Evolutionary conservation across 2,888 invertebrate species (phyloP), one percentile per base, ranked within the genome.

Genomic region (Matsumyia berberina): DNA sequence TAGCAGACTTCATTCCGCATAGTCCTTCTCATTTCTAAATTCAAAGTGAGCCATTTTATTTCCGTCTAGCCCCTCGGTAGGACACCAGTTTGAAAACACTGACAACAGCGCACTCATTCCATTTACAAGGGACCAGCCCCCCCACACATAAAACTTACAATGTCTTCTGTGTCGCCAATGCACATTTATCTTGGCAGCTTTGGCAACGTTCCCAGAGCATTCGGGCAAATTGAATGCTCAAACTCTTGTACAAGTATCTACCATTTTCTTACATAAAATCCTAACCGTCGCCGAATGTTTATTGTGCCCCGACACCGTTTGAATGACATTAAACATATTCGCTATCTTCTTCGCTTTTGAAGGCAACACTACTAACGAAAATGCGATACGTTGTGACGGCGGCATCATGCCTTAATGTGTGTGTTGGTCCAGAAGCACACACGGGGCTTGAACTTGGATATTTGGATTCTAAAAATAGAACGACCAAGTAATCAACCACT

Each of bases 381-480:
- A 31, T 73, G 51, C 11, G 37, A n/a, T 8, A 17, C 17, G 24
- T 44, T 24, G n/a, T 15, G 12, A 42, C 55, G 55, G 17, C n/a
- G 53, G 19, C 19, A 57, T 29, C 0, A n/a, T n/a, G n/a, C 6
- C 29, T 12, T 49, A 51, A 49, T 57, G 67, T 60, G 60, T 44
- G 35, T 46, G 35, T 62, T 69, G 55, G 62, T 60, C 62, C 62
- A 66, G 49, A 66, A 62, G 39, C 39, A 66, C 24, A 44, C 57
- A 46, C 37, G 17, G 35, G 33, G 66, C 42, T 55, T 60, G 73
- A 79, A 79, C 66, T 79, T 79, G 79, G 66, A 15, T 73, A 66
- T 73, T 72, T 64, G 12, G 55, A 57, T 19, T 73, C 73, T 73
- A 79, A 73, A 73, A 53, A 66, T 79, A 79, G 66, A 73, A 58